Evolutionary conservation across 1,140 invertebrate species (phyloP).

Genomic region (Pseudomyrmex concolor): DNA sequence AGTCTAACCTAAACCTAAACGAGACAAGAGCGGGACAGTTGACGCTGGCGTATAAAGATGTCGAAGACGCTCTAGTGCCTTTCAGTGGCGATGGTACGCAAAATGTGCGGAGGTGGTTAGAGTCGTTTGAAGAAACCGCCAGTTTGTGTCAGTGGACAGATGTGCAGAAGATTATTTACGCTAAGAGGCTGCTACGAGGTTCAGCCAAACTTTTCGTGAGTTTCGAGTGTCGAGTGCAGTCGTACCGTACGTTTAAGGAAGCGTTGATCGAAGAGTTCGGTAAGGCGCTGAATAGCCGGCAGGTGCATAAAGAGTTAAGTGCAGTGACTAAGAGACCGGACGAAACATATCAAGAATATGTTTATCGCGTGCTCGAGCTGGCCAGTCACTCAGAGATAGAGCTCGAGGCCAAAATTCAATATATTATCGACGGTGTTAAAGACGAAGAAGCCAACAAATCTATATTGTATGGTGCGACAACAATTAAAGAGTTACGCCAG

Average conservation of each 20-base stretch:
- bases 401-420: slow-evolving; percentile 69
- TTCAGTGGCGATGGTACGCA: slow-evolving; percentile 35
- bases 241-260: slow-evolving; percentile 44
- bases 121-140: slow-evolving; percentile 56
- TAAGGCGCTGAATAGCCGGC: slow-evolving; percentile 29
- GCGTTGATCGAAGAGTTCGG: slow-evolving; percentile 57
- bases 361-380: slow-evolving; percentile 64
- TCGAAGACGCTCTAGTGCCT: slow-evolving; percentile 5
- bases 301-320: slow-evolving; percentile 17
- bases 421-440: slow-evolving; percentile 55
- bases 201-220: slow-evolving; percentile 45
- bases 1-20: too few species aligned
- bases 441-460: slow-evolving; percentile 71
- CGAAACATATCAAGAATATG: slow-evolving; percentile 60
- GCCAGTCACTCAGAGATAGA: slow-evolving; percentile 71
- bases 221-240: neutral
- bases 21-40: too few species aligned
- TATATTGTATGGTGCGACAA: slow-evolving; percentile 72
- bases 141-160: slow-evolving; percentile 57
- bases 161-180: slow-evolving; percentile 31
- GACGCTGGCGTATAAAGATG: slow-evolving; percentile 39
- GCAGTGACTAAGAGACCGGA: slow-evolving; percentile 14
- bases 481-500: slow-evolving; percentile 66
- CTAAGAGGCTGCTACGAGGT: slow-evolving; percentile 25
- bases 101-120: slow-evolving; percentile 33